Base-by-base conservation (phyloP, 2,797 vertebrate species). In the Coluber constrictor region DNA sequence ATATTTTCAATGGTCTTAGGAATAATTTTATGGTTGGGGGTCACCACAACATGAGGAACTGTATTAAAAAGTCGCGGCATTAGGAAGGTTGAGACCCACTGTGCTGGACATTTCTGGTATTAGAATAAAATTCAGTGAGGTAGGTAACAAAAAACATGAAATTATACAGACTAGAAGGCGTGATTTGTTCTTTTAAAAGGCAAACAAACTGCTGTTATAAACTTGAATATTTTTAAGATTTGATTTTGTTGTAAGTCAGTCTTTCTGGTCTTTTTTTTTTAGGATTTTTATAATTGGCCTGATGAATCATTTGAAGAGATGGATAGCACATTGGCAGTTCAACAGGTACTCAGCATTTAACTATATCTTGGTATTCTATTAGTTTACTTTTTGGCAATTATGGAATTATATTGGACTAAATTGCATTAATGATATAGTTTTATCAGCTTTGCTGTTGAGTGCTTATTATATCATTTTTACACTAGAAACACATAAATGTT, bases 291-390 rank as follows among this genome's bases (percentile, higher is more conserved):
- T 98, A 99, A 99, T 96, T 99, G 99, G 99, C 99, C 99, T 66
- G 99, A 99, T 99, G 99, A 99, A 95, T 99, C 99, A 25, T 99
- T 99, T 96, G 99, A 99, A 97, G 99, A 99, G 97, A 99, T 99
- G 99, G 99, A 99, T 96, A 99, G 99, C 97, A 99, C 99, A 0
- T 97, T 99, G 95, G 99, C 99, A 96, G 99, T 99, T 94, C 99
- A 99, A 96, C 99, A 99, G 99, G 99, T 99, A 98, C 95, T 93
- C 54, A 54, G 3, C 86, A 29, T 32, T 59, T 70, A 43, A 56
- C 6, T 56, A 0, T 90, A 10, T 83, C 9, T 15, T 12, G 32
- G 3, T 56, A 32, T 43, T 63, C 12, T 47, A n/a, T 59, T 59
- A 1, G 51, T 93, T 55, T 59, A 12, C 11, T 47, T 59, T 43